A percentile compares a stretch with the other conserved stretches of the same genome.
Conservation (phyloP, 2,113 vertebrate genomes). For the Tragelaphus strepsiceros region DNA sequence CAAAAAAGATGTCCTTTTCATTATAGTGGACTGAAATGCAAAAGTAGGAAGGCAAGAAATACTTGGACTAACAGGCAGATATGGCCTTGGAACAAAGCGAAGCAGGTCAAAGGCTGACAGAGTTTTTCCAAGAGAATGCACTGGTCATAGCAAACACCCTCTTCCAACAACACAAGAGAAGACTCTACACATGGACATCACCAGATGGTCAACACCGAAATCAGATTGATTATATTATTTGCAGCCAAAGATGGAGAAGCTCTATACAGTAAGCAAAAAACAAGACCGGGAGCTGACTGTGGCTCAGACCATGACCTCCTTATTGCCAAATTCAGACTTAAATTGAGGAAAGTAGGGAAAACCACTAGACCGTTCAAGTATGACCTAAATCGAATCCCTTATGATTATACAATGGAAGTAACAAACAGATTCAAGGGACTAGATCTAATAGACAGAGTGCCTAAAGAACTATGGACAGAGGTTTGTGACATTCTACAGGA, state of each 20-base stretch:
- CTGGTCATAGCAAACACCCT: neutral
- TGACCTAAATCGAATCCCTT: neutral
- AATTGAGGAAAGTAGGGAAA: neutral
- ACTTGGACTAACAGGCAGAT: neutral
- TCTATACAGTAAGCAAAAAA: neutral
- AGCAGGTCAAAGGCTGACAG: neutral
- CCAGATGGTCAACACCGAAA: neutral
- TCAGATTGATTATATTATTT: neutral
- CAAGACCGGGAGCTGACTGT: neutral
- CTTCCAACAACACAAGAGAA: neutral
- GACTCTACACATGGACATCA: neutral
- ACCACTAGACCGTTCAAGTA: neutral
- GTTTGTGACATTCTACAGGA: neutral
- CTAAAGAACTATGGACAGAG: neutral
- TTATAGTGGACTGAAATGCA: neutral
- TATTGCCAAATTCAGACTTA: neutral
- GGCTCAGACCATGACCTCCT: neutral
- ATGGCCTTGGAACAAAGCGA: neutral
- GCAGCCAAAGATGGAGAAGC: neutral
- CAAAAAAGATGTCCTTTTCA: neutral
- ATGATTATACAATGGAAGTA: neutral
- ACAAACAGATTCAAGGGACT: neutral
- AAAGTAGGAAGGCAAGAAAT: neutral
- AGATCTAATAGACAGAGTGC: neutral
- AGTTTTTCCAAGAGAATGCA: neutral